Evolutionary conservation across 1,140 invertebrate species (phyloP).

Genomic region (Odontomachus brunneus): DNA sequence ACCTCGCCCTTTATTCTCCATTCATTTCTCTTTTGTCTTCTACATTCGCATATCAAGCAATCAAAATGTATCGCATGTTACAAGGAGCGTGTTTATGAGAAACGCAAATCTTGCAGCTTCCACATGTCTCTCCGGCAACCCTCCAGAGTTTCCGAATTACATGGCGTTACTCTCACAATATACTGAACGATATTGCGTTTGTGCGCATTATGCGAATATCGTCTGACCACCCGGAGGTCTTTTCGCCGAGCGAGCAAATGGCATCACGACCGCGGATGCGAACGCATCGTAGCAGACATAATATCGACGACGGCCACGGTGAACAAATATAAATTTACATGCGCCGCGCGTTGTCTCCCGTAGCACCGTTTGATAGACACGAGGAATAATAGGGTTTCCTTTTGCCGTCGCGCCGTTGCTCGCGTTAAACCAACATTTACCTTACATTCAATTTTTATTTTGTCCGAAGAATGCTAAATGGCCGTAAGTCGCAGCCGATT

Average conservation of each 20-base stretch:
- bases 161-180: not conserved
- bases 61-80: not conserved
- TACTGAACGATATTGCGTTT: not conserved
- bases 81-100: not conserved
- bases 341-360: not conserved
- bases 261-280: not conserved
- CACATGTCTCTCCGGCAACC: not conserved
- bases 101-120: not conserved
- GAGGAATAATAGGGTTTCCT: slow-evolving; percentile 36
- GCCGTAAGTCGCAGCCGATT: slow-evolving; percentile 31
- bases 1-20: slow-evolving; percentile 42
- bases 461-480: slow-evolving; percentile 40
- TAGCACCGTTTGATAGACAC: slow-evolving; percentile 13
- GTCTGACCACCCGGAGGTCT: slow-evolving; percentile 31
- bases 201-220: slow-evolving; percentile 30
- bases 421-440: slow-evolving; percentile 47
- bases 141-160: not conserved
- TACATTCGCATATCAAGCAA: slow-evolving; percentile 3
- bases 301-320: slow-evolving; percentile 22
- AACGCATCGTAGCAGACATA: slow-evolving; percentile 10
- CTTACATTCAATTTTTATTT: slow-evolving; percentile 50
- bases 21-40: slow-evolving; percentile 3
- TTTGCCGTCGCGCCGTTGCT: not conserved
- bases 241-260: slow-evolving; percentile 12
- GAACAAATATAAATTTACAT: slow-evolving; percentile 19